Base-by-base conservation (phyloP, 2,113 vertebrate species). In the Clarias gariepinus region DNA sequence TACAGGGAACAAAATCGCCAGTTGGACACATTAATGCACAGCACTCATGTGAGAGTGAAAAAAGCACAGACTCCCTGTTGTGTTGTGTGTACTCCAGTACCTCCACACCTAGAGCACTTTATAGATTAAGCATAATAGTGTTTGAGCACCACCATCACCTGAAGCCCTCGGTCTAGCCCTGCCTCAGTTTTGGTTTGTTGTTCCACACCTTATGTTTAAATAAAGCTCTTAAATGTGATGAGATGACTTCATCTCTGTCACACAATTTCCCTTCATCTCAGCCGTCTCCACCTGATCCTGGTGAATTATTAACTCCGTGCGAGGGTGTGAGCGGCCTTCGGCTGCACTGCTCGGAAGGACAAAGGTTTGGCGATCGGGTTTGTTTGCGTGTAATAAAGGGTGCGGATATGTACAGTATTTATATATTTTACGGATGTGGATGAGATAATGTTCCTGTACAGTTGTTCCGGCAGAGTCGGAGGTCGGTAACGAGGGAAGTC, bases 231-330 rank as follows among this genome's bases (percentile, higher is more conserved):
- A 25, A 61, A 13, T 13, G 21, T 61, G 30, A 36, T 61, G 28
- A 80, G 55, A 21, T 21, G 25, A 81, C 41, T 25, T 83, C 53
- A 53, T 74, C 85, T 63, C 58, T 71, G n/a, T 12, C 79, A 3
- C 55, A 68, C 68, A 19, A 52, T 73, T 84, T 57, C 80, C 23
- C 60, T 63, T 88, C 85, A 61, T 89, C 47, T 79, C 88, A 74
- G 90, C 33, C 41, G 60, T 60, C 57, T 81, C 90, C 78, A 53
- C 88, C 89, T 84, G 85, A 61, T 55, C 61, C 89, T 92, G 89
- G 94, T 96, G 92, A 96, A 96, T 97, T 95, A 97, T 97, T 96
- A 94, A 96, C 90, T 74, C 88, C 90, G 90, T 89, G 52, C 88
- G 87, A 92, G 93, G 94, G 95, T 93, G 94, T 93, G 92, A 87